Conservation (phyloP, 2,888 invertebrate genomes). For the Cantharis rustica region DNA sequence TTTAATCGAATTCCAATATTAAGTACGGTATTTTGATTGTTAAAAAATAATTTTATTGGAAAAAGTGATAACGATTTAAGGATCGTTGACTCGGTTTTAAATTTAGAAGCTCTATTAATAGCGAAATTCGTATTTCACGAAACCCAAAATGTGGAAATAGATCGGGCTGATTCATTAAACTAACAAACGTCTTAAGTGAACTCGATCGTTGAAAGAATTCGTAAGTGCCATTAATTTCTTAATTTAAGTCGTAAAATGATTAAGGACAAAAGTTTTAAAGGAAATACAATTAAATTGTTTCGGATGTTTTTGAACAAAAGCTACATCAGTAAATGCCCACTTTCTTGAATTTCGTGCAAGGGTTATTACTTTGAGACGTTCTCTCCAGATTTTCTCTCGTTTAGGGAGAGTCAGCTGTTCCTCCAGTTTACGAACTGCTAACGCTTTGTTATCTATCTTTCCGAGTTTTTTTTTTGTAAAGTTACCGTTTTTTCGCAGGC, state of each 20-base stretch:
- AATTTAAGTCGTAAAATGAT: not conserved
- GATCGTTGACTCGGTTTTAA: not conserved
- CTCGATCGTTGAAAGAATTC: not conserved
- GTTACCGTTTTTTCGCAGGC: constrained; percentile 13
- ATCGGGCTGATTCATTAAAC: not conserved
- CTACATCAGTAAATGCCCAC: constrained; percentile 20
- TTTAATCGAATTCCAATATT: not conserved
- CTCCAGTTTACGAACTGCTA: constrained; percentile 19
- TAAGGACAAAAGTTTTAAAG: not conserved
- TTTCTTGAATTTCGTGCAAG: constrained; percentile 19
- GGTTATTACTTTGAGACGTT: constrained; percentile 30
- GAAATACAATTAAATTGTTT: constrained; percentile 24
- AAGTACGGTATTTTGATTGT: not conserved
- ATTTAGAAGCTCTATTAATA: not conserved
- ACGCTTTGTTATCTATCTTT: constrained; percentile 27
- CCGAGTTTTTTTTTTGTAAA: constrained; percentile 17
- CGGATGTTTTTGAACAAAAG: constrained; percentile 15
- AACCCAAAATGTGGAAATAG: not conserved
- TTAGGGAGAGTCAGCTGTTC: constrained; percentile 27
- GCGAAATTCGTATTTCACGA: not conserved
- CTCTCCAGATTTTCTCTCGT: constrained; percentile 14
- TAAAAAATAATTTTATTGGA: not conserved
- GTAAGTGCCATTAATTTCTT: not conserved
- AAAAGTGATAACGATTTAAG: not conserved
- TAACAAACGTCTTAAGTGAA: not conserved